Evolutionary conservation across 35 echinoderm and acorn worm species (phyloP).

Genomic region (Chiridota heheva): DNA sequence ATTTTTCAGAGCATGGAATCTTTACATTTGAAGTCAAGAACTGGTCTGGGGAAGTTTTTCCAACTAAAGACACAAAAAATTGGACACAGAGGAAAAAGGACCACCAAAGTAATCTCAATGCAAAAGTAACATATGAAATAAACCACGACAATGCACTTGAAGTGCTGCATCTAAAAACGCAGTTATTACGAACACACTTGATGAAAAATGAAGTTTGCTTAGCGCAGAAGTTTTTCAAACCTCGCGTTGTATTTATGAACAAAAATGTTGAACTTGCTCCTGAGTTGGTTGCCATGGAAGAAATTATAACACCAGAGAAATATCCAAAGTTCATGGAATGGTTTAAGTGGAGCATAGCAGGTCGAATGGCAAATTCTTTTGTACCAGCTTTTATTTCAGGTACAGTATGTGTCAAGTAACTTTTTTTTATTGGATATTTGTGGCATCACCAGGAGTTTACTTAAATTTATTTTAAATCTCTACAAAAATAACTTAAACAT

Average conservation of each 20-base stretch:
- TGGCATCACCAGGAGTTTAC: not conserved
- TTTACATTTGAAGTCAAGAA: constrained; percentile 94
- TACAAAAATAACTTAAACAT: not conserved
- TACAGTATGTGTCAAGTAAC: not conserved
- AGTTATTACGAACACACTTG: constrained; percentile 81
- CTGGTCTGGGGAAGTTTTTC: constrained; percentile 76
- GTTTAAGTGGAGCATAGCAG: constrained; percentile 58
- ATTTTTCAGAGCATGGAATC: constrained; percentile 76
- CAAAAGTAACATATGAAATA: constrained; percentile 61
- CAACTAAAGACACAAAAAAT: constrained; percentile 64
- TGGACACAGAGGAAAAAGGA: constrained; percentile 79
- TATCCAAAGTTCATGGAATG: constrained; percentile 71
- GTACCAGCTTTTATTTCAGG: constrained; percentile 71
- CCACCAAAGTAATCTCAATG: constrained; percentile 28
- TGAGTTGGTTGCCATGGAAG: constrained; percentile 35
- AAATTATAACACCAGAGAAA: constrained; percentile 54
- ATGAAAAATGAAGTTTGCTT: constrained; percentile 78
- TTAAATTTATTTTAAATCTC: not conserved
- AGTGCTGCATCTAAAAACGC: constrained; percentile 56
- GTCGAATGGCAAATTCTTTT: constrained; percentile 76
- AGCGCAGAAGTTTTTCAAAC: constrained; percentile 75
- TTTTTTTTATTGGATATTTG: too few relatives aligned
- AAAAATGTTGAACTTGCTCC: constrained; percentile 48
- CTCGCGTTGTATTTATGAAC: constrained; percentile 83
- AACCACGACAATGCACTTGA: constrained; percentile 72